phyloP scores from a whole-genome alignment of 2,797 vertebrate species.

The Falco cherrug region DNA sequence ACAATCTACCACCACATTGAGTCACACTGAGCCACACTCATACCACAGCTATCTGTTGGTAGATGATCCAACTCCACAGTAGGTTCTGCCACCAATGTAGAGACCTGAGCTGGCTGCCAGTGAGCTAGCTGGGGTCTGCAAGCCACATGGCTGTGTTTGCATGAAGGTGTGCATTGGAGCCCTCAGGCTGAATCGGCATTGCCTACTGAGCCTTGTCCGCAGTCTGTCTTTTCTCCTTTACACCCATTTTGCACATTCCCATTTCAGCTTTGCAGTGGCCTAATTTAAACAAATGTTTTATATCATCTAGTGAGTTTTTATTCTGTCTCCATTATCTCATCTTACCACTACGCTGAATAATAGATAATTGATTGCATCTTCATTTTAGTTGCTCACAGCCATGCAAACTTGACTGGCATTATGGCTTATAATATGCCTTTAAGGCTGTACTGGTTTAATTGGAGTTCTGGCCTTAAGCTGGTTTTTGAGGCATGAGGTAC shows the following conservation, averaged over 20 bases:
- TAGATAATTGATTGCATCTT: not conserved
- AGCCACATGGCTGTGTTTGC: not conserved
- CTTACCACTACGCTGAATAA: not conserved
- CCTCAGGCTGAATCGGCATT: not conserved
- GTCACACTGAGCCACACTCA: not conserved
- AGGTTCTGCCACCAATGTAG: not conserved
- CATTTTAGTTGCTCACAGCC: not conserved
- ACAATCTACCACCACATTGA: not conserved
- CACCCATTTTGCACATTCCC: not conserved
- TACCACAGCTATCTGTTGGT: not conserved
- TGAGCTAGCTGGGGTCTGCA: not conserved
- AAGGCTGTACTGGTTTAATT: not conserved
- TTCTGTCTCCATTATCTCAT: not conserved
- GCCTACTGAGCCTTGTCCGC: not conserved
- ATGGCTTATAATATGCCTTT: not conserved
- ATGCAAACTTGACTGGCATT: not conserved
- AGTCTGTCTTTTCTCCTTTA: not conserved
- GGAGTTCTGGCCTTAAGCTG: not conserved
- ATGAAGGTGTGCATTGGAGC: not conserved
- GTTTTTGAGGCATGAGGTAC: not conserved
- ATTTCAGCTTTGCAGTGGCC: not conserved
- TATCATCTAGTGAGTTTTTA: not conserved
- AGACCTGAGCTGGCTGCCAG: not conserved
- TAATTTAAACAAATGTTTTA: not conserved
- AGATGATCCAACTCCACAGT: not conserved